Evolutionary conservation across 2,113 vertebrate genomes (phyloP).

Genomic region (Pluvianellus socialis): DNA sequence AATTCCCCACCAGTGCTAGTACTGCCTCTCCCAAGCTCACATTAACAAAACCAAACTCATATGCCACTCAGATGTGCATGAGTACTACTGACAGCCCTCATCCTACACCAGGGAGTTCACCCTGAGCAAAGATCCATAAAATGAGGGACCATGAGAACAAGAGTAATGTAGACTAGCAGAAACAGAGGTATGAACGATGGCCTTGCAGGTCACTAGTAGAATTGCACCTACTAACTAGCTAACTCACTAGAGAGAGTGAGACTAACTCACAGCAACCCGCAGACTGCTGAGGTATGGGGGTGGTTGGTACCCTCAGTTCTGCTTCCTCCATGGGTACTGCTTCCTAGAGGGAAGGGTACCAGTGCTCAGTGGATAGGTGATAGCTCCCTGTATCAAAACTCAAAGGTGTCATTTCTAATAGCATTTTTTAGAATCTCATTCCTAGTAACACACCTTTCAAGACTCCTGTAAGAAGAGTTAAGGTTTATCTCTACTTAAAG

Average conservation of each 20-base stretch:
- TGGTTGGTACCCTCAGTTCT: neutral
- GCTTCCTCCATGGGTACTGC: neutral
- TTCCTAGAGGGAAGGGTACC: neutral
- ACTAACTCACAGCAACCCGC: neutral
- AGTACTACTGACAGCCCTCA: neutral
- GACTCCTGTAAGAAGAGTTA: neutral
- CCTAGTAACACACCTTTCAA: neutral
- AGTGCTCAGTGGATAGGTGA: accelerated
- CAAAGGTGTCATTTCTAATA: neutral
- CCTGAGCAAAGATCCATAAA: neutral
- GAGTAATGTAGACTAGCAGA: neutral
- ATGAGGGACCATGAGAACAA: neutral
- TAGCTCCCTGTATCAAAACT: neutral
- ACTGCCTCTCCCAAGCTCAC: neutral
- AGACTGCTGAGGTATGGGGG: neutral
- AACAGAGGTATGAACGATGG: neutral
- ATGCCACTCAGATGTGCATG: neutral
- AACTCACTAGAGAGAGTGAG: too few species aligned
- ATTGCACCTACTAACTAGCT: accelerated
- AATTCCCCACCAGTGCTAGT: neutral
- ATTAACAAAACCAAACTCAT: neutral
- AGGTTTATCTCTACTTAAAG: neutral
- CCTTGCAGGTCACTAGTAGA: neutral
- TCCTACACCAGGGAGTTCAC: too few species aligned
- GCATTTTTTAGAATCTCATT: neutral